Evolutionary conservation across 1,140 invertebrate genomes (phyloP), one percentile per base, ranked within the genome.

Genomic region (Sipha flava): DNA sequence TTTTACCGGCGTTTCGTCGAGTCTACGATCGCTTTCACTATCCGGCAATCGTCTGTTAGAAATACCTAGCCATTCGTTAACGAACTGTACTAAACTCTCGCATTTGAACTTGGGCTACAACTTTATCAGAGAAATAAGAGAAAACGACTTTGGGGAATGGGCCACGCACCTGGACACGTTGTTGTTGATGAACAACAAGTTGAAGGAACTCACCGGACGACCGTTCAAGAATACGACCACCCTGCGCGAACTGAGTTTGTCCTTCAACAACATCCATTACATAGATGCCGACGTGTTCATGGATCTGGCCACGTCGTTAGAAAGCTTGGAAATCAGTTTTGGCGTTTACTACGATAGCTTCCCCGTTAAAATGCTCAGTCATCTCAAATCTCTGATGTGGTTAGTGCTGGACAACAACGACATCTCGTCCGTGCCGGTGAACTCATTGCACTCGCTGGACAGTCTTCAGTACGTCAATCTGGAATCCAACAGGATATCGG

Each of bases 51-150:
- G 89, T 83, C 88, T 96, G 80, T 89, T 88, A 64, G 86, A 87
- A 59, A 89, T 95, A 31, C 94, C 94, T 3, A 87, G 88, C 12
- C 84, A 89, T 34, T 88, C 90, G 0, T 84, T 96, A 26, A 87
- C 87, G 82, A 88, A 90, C 83, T 91, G 93, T 82, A 89, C 89
- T 6, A 89, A 88, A 80, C 86, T 96, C 54, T 88, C 92, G 16
- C 94, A 95, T 85, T 87, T 96, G 62, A 95, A 95, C 86, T 88
- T 95, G 79, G 94, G 93, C 37, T 95, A 95, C 84, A 96, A 96
- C 84, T 90, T 90, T 81, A 95, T 96, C 82, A 88, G 88, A 34
- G 89, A 92, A 82, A 89, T 96, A 68, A 87, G 89, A 59, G 88
- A 90, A 14, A 89, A 89, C 47, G 92, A 94, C 83, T 95, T 95